phyloP scores from a whole-genome alignment of 2,797 vertebrate species.

The Carcharodon carcharias region DNA sequence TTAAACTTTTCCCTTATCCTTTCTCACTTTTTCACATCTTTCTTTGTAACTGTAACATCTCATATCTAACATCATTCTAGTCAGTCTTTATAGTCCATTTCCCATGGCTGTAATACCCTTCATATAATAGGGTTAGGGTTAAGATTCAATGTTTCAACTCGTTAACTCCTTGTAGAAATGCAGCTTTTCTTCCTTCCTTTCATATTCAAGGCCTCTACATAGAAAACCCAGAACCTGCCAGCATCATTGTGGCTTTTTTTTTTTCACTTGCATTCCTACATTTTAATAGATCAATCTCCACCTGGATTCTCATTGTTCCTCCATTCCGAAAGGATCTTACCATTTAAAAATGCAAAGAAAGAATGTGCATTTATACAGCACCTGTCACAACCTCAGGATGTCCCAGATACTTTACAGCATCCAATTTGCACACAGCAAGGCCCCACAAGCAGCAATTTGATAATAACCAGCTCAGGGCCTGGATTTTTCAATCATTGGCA shows the following conservation, averaged over 20 bases:
- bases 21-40: not conserved
- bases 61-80: not conserved
- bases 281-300: not conserved
- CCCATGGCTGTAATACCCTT: not conserved
- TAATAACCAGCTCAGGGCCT: no score
- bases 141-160: not conserved
- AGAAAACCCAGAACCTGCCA: not conserved
- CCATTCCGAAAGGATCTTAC: not conserved
- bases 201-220: not conserved
- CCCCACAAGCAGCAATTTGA: no score
- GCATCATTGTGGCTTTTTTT: not conserved
- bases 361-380: no score
- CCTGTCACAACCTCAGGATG: no score
- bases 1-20: not conserved
- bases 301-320: not conserved
- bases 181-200: not conserved
- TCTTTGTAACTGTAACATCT: not conserved
- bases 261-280: not conserved
- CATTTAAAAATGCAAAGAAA: no score
- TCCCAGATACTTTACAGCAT: no score
- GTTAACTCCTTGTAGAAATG: not conserved
- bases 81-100: not conserved
- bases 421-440: no score
- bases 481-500: not conserved
- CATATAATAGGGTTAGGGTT: not conserved